Evolutionary conservation across 1,140 invertebrate species (phyloP), one percentile per base, ranked within the genome.

Genomic region (Andrena cerasifolii): DNA sequence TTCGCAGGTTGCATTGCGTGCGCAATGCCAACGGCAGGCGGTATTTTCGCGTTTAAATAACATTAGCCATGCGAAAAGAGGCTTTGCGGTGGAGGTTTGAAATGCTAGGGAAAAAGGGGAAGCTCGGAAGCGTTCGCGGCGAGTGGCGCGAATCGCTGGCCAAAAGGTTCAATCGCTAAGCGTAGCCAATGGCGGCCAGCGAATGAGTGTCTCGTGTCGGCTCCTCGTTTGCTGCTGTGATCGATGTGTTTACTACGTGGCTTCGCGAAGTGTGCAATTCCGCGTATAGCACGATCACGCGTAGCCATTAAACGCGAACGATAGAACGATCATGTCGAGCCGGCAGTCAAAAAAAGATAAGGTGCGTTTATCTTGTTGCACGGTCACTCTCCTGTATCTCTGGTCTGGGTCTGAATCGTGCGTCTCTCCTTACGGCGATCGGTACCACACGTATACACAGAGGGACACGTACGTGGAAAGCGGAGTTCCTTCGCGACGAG

Each of bases 301-400:
- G 45, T 68, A 45, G n/a, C 21, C 47, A 51, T 77, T 72, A 80
- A n/a, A 56, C 67, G 54, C 40, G 70, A 82, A 51, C 51, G 78
- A 83, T 59, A 83, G 58, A 24, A 36, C n/a, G 33, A 88, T 79
- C 36, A 93, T 93, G 92, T 91, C 92, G 70, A 92, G 91, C 86
- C 90, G 90, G 79, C 86, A 75, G 21, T 68, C 86, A 36, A 93
- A 90, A 82, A 93, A 93, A 85, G 91, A 93, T 74, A 93, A 93
- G 92, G 91, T 93, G 88, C 84, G 88, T 88, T 49, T 49, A 66
- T 79, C 72, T 74, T 71, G 70, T 45, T 82, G 79, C 65, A 49
- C 31, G 36, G 43, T 72, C 47, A 51, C 67, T 45, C 51, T 59
- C n/a, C 49, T 33, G 49, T 26, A 53, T 71, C 24, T 45, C 53